Conservation (phyloP, 1,140 invertebrate species). For the Steinernema feltiae region DNA sequence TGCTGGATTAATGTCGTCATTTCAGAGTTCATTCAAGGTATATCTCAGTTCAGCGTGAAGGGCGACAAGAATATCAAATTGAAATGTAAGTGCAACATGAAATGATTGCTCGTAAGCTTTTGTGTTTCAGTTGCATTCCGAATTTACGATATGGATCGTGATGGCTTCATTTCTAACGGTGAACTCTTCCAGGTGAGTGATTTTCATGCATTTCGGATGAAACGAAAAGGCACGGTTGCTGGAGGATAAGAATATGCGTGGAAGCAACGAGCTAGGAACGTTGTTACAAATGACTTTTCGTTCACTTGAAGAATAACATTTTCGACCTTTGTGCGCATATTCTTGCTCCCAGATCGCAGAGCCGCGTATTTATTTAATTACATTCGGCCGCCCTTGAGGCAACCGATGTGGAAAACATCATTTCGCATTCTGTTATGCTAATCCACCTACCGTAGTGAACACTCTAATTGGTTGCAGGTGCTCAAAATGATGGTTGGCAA, state of each 20-base stretch:
- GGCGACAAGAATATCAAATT: constrained; percentile 59
- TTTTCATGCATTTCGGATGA: constrained; percentile 13
- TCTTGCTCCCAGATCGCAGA: no score
- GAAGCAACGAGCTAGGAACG: no score
- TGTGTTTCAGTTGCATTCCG: constrained; percentile 57
- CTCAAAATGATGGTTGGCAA: constrained; percentile 60
- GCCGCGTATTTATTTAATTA: no score
- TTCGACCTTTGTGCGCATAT: no score
- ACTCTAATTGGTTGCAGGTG: constrained; percentile 39
- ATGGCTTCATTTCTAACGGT: constrained; percentile 59
- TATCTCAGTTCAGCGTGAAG: constrained; percentile 60
- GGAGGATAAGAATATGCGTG: no score
- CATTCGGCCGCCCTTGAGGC: no score
- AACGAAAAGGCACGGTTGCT: no score
- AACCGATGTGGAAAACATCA: no score
- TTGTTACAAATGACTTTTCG: no score
- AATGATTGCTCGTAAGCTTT: neutral
- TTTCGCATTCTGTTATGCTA: neutral
- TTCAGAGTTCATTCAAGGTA: constrained; percentile 60
- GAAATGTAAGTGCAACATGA: constrained; percentile 42
- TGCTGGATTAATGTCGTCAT: constrained; percentile 18
- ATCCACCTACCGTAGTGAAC: neutral
- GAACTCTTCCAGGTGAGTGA: constrained; percentile 58
- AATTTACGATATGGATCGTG: constrained; percentile 59
- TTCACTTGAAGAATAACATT: no score